These are phyloP conservation scores for Crotalus adamanteus DNA, from an alignment of 2,797 vertebrate genomes.

Conservation along the genomic window DNA sequence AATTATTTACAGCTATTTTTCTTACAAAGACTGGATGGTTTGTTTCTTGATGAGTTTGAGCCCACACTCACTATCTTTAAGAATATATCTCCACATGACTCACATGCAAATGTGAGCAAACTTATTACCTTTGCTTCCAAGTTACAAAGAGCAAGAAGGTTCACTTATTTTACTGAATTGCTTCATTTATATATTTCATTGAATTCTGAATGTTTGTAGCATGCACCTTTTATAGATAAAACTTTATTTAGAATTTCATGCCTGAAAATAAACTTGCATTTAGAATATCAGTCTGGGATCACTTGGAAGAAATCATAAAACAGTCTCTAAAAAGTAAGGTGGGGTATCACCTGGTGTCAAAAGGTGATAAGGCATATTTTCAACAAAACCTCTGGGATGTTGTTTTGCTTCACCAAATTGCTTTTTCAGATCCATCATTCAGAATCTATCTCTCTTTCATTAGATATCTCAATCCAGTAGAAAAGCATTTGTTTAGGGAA, in stretches of 20 bases:
- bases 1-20: constrained; percentile 6
- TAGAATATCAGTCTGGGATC: constrained; percentile 9
- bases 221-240: not conserved
- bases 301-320: not conserved
- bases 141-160: not conserved
- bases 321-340: not conserved
- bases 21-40: not conserved
- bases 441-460: not conserved
- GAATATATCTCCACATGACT: not conserved
- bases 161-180: not conserved
- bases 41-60: not conserved
- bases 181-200: not conserved
- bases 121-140: not conserved
- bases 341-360: not conserved
- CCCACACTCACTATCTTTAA: not conserved
- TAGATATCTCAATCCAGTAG: not conserved
- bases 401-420: not conserved
- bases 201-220: not conserved
- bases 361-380: not conserved
- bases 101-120: not conserved
- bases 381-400: not conserved
- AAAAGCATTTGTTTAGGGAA: not conserved
- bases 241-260: not conserved
- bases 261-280: constrained; percentile 12
- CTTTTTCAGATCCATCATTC: not conserved